phyloP scores from a whole-genome alignment of 2,797 vertebrate genomes.

The Artibeus jamaicensis region DNA sequence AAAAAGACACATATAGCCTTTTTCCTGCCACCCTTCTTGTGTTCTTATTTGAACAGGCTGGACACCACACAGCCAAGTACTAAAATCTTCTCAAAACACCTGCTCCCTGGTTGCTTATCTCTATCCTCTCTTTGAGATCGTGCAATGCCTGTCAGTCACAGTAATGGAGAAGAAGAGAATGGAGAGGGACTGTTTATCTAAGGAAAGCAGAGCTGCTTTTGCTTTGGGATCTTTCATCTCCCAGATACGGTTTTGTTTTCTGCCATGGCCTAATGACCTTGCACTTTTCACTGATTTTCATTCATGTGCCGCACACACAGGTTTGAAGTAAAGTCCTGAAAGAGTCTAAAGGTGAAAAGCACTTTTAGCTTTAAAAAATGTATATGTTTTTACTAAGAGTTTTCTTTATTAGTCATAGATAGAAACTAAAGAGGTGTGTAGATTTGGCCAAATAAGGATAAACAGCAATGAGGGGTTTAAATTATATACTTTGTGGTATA shows the following conservation, averaged over 20 bases:
- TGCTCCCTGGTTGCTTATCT: constrained; percentile 37
- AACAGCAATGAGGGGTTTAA: not conserved
- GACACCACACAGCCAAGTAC: not conserved
- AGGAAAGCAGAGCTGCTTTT: not conserved
- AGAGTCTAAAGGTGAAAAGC: not conserved
- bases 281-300: constrained; percentile 24
- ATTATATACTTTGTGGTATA: not conserved
- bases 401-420: not conserved
- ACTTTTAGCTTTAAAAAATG: not conserved
- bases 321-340: not conserved
- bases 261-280: constrained; percentile 24
- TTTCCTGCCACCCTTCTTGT: not conserved
- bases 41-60: not conserved
- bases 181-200: constrained; percentile 21
- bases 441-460: not conserved
- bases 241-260: constrained; percentile 21
- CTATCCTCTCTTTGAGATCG: constrained; percentile 19
- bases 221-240: not conserved
- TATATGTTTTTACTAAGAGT: not conserved
- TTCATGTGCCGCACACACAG: not conserved
- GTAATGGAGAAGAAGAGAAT: not conserved
- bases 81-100: not conserved
- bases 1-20: not conserved
- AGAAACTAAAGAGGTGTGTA: not conserved
- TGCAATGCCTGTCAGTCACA: not conserved